These are phyloP conservation scores for Diuraphis noxia DNA, from an alignment of 1,140 invertebrate species.

Conservation along the genomic window DNA sequence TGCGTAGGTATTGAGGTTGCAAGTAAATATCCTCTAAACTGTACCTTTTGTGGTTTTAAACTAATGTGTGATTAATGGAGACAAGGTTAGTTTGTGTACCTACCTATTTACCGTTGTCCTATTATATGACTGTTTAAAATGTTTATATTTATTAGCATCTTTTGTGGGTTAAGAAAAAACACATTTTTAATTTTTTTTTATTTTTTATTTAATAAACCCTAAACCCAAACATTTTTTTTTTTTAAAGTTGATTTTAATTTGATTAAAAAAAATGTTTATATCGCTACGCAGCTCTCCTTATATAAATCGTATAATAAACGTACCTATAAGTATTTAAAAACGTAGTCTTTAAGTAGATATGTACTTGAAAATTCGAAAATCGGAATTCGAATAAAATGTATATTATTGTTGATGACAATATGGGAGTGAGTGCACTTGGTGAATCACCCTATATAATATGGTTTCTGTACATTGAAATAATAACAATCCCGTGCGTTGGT, in stretches of 20 bases:
- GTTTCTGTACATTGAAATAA: neutral
- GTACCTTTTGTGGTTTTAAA: neutral
- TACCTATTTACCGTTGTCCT: too few relatives aligned
- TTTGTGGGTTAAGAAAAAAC: too few relatives aligned
- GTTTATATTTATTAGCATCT: too few relatives aligned
- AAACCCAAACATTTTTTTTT: too few relatives aligned
- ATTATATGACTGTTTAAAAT: too few relatives aligned
- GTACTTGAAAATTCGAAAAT: neutral
- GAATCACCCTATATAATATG: neutral
- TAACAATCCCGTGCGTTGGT: neutral
- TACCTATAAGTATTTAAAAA: neutral
- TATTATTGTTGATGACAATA: neutral
- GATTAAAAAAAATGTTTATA: too few relatives aligned
- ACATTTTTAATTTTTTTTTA: too few relatives aligned
- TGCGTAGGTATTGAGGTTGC: accelerated
- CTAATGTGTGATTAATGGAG: neutral
- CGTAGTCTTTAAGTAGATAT: neutral
- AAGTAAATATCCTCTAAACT: neutral
- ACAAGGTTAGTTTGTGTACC: too few relatives aligned
- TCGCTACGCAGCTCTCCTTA: neutral
- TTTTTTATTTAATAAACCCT: too few relatives aligned
- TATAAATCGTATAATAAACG: neutral
- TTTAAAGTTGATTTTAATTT: too few relatives aligned
- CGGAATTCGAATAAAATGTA: neutral
- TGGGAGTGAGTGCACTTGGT: neutral